Conservation (phyloP, 2,888 invertebrate genomes). For the Melanostoma mellinum region DNA sequence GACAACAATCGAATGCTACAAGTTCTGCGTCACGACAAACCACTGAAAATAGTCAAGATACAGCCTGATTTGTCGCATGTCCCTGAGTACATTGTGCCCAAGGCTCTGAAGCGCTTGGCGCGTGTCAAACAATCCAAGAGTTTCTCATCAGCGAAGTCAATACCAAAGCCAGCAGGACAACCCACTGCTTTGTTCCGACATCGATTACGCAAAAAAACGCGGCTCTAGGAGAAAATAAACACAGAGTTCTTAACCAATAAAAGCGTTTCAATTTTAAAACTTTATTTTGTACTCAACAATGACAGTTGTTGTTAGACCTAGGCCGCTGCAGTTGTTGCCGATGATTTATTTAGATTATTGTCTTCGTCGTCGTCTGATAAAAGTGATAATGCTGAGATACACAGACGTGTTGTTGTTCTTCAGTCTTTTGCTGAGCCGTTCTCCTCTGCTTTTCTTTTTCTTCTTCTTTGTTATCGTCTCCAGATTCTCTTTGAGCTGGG, state of each 20-base stretch:
- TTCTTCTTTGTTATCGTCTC: conserved; percentile 64
- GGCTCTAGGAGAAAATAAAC: too few species aligned
- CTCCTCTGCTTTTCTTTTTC: not conserved
- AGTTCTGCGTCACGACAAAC: conserved; percentile 92
- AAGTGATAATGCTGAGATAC: too few species aligned
- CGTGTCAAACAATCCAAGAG: conserved; percentile 37
- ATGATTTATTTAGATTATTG: too few species aligned
- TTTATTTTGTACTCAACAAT: conserved; percentile 55
- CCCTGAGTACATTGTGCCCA: conserved; percentile 95
- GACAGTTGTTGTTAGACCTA: conserved; percentile 9
- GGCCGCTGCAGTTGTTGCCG: too few species aligned
- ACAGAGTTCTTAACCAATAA: not conserved
- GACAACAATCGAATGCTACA: conserved; percentile 94
- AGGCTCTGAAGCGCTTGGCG: conserved; percentile 87
- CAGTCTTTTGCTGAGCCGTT: conserved; percentile 8
- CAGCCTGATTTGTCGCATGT: conserved; percentile 94
- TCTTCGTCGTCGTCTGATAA: too few species aligned
- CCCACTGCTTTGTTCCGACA: too few species aligned
- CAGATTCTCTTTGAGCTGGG: too few species aligned
- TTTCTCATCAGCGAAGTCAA: conserved; percentile 77
- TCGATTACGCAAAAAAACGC: too few species aligned
- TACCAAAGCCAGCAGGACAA: conserved; percentile 76
- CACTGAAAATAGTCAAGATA: conserved; percentile 91
- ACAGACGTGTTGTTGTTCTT: too few species aligned
- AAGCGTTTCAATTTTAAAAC: conserved; percentile 21